These are phyloP conservation scores for Urophycis tenuis DNA, from an alignment of 2,797 vertebrate species.

Conservation along the genomic window DNA sequence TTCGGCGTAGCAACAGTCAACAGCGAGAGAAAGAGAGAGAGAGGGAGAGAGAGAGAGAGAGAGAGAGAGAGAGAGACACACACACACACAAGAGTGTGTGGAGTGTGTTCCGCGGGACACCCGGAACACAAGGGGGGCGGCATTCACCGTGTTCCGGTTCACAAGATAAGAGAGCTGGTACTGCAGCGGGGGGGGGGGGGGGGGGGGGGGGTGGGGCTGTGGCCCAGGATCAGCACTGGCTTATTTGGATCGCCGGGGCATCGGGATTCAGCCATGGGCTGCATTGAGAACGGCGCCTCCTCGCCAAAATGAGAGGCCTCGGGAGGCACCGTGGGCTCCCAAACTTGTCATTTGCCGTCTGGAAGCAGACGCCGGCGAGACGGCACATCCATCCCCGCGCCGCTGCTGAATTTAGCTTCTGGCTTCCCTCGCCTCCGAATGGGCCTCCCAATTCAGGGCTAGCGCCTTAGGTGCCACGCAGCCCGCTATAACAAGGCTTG, in stretches of 20 bases:
- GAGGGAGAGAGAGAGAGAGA: no score
- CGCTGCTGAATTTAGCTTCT: not conserved
- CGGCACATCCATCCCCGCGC: slow-evolving; percentile 8
- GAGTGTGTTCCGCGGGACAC: no score
- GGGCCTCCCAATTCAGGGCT: slow-evolving; percentile 1
- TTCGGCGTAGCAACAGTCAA: not conserved
- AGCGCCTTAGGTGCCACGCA: no score
- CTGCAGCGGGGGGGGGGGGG: no score
- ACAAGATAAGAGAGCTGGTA: slow-evolving; percentile 14
- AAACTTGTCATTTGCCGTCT: slow-evolving; percentile 10
- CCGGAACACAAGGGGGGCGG: no score
- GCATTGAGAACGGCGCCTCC: not conserved
- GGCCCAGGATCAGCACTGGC: not conserved
- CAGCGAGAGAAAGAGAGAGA: no score
- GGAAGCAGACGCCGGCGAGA: slow-evolving; percentile 10
- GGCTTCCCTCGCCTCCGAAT: not conserved
- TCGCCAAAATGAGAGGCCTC: not conserved
- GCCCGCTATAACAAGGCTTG: no score
- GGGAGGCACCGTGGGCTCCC: not conserved
- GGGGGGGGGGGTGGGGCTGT: no score
- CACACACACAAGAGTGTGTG: no score
- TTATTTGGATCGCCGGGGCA: not conserved
- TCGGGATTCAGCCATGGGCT: not conserved
- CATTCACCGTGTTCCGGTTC: not conserved
- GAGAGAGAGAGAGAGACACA: no score